A percentile compares a stretch with the other conserved stretches of the same genome.
phyloP scores from a whole-genome alignment of 1,140 invertebrate species.

The Odontomachus brunneus region DNA sequence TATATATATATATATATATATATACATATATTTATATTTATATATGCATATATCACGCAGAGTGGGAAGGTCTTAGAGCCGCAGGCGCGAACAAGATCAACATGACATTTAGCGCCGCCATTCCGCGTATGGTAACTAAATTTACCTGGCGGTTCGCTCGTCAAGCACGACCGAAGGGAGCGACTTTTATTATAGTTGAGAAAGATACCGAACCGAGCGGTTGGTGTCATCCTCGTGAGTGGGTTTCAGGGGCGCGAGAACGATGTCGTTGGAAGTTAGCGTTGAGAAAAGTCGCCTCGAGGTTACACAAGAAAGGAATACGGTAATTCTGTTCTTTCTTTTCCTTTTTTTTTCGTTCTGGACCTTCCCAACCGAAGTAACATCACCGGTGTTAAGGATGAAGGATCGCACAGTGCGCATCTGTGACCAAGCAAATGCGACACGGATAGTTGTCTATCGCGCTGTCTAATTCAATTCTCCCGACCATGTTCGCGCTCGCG shows the following conservation, averaged over 20 bases:
- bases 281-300: not conserved
- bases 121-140: constrained; percentile 47
- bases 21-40: constrained; percentile 15
- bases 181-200: constrained; percentile 49
- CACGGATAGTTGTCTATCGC: too few relatives aligned
- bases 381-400: too few relatives aligned
- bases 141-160: constrained; percentile 23
- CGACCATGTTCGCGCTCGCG: too few relatives aligned
- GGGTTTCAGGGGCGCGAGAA: not conserved
- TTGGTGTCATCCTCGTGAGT: constrained; percentile 24
- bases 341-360: too few relatives aligned
- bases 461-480: too few relatives aligned
- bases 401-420: too few relatives aligned
- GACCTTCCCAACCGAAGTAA: too few relatives aligned
- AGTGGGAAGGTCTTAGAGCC: constrained; percentile 47
- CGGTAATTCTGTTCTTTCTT: too few relatives aligned
- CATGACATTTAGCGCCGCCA: constrained; percentile 60
- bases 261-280: constrained; percentile 13
- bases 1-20: constrained; percentile 25
- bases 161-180: constrained; percentile 39
- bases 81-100: constrained; percentile 56
- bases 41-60: not conserved
- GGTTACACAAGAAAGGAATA: not conserved
- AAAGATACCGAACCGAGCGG: constrained; percentile 54
- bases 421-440: too few relatives aligned